Base-by-base conservation (phyloP, 64 coral and sea anemone species). In the Stichodactyla helianthus region DNA sequence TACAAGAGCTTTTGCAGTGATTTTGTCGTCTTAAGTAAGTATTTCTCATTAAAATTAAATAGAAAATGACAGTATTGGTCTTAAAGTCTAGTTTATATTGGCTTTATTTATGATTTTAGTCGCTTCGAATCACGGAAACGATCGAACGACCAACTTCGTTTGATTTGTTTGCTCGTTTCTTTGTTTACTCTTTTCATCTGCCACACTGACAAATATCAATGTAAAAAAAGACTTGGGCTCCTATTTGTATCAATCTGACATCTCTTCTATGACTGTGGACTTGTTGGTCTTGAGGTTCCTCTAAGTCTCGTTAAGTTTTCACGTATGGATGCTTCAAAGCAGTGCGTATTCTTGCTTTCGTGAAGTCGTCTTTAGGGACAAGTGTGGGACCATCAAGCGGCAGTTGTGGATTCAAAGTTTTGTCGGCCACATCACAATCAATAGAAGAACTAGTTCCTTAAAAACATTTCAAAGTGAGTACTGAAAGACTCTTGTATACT, bases 201-300 rank as follows among this genome's bases (percentile, higher is more conserved):
- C 78, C 78, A 79, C 51, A 53, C 77, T 17, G 77, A 44, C 31
- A 81, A 81, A 81, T 50, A 81, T 81, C 78, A 22, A 50, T 18
- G 50, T 79, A 16, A 52, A 53, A 18, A 44, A 44, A 44, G 50
- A 52, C 50, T 54, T 54, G 31, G 68, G 68, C 11, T 74, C 68
- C 23, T 74, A 74, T 81, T 20, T 81, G 50, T 81, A 81, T 81
- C 52, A n/a, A 81, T 81, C 7, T 81, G 78, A 81, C 78, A 81
- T 52, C 51, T 20, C 53, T 81, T 9, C n/a, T 52, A n/a, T 4
- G 16, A 52, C 52, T 81, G 18, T 54, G 17, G 0, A 20, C 35
- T 44, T 52, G 78, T 54, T 53, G 50, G 15, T 54, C 52, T 81
- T 4, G 35, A 44, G 35, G 52, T 53, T 52, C 18, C 18, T 81